Base-by-base conservation (phyloP, 2,797 vertebrate genomes). In the Clarias platycephalus region DNA sequence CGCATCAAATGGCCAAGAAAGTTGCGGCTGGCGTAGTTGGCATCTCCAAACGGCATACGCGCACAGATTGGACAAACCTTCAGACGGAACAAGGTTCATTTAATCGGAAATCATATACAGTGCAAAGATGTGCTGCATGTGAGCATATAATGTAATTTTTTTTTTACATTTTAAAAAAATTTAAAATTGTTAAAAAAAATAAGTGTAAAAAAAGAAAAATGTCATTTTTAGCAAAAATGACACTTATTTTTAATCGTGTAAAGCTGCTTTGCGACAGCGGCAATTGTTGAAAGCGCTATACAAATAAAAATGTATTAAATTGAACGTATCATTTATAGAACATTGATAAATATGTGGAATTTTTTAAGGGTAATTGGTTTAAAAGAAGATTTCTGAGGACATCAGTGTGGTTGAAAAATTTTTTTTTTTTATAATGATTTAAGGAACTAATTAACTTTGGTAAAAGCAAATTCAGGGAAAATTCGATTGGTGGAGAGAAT, bases 51-150 rank as follows among this genome's bases (percentile, higher is more conserved):
- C 0, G 83, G 77, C 70, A 87, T 85, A 1, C 24, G 16, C 7
- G 10, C 66, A 49, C 89, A 90, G 66, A 90, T 86, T 0, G 89
- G 89, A 84, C 89, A 90, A 31, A 90, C 87, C 89, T 90, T 49
- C 24, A 57, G 20, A 58, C 0, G 60, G 28, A 71, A 31, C 4
- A 22, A 22, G 10, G 26, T 20, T 31, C 8, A 31, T 4, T 31
- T 31, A 2, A 34, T 31, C 49, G 12, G 10, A 74, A 75, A 26
- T 74, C 44, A 28, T 8, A 8, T 10, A 70, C 1, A 44, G 16
- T 31, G 1, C 31, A 1, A 31, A n/a, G 3, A 44, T n/a, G 34
- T 16, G 26, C 2, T 31, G 28, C 28, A 67, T 6, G 9, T 49
- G 0, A 49, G 44, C 10, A 2, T 3, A 49, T 49, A 49, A 49